Evolutionary conservation across 2,113 vertebrate species (phyloP), one percentile per base, ranked within the genome.

Genomic region (Scophthalmus maximus): DNA sequence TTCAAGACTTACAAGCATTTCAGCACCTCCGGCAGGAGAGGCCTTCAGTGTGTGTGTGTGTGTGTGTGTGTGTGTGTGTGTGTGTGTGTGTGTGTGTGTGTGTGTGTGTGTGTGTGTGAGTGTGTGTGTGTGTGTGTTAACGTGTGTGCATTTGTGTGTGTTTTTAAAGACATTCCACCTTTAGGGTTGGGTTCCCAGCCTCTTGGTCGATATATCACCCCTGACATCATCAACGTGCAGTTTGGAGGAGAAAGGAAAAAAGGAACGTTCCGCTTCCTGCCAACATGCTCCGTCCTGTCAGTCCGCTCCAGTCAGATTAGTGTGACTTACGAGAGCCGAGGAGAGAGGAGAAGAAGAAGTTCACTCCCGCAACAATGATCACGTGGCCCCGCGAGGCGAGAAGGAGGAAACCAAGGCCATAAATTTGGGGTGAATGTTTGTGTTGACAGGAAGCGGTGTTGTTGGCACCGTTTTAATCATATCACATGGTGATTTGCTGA

Each of bases 1-100:
- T 90, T 91, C 88, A 89, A 70, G 82, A 84, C 88, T 89, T 89
- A 91, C 91, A 90, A 81, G 79, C 80, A 89, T 91, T 90, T 91
- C 88, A 92, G 87, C 92, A 93, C 90, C 89, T 92, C 87, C 3
- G 78, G 80, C 86, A 84, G 69, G 73, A 87, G 76, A 88, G 84
- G 76, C 75, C 87, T 82, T 87, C 78, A 73, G 74, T 79, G 67
- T 70, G 72, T 78, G 38, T 72, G 52, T 75, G 46, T 47, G 66
- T 66, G 44, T 82, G 78, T 60, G 70, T 49, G 29, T 65, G 64
- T 80, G 36, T 57, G 52, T 59, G 63, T 52, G 66, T 59, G 72
- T 50, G 30, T 53, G 15, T 22, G 56, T 59, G 56, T 40, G 20
- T 38, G 8, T 26, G 71, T 64, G 73, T 78, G 65, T 71, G 70